Evolutionary conservation across 2,113 vertebrate species (phyloP).

Genomic region (Grus americana): DNA sequence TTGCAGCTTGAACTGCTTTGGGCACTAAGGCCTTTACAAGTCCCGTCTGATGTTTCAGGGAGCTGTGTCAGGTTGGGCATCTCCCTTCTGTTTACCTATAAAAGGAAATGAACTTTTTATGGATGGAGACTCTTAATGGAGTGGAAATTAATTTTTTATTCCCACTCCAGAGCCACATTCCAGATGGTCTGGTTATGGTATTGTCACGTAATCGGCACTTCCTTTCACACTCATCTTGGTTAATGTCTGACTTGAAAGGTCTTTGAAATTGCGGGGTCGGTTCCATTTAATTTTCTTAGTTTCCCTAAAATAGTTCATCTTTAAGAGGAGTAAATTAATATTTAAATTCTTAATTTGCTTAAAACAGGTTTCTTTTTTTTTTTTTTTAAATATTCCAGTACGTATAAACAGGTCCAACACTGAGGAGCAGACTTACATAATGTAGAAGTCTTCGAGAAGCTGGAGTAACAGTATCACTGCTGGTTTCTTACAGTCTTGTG

Average conservation of each 20-base stretch:
- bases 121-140: not conserved
- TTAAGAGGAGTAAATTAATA: not conserved
- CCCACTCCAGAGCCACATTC: not conserved
- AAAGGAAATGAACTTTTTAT: not conserved
- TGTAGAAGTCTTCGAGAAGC: not conserved
- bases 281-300: not conserved
- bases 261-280: not conserved
- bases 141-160: constrained; percentile 11
- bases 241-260: not conserved
- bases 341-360: constrained; percentile 1
- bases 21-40: not conserved
- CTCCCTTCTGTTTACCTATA: not conserved
- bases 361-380: not conserved
- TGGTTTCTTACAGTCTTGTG: not conserved
- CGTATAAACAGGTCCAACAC: not conserved
- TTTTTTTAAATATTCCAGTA: not conserved
- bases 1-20: not conserved
- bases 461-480: not conserved
- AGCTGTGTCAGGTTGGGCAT: not conserved
- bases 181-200: not conserved
- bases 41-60: not conserved
- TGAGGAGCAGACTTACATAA: not conserved
- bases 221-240: not conserved
- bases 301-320: not conserved
- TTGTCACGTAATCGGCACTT: not conserved